Base-by-base conservation (phyloP, 30 jellyfish, hydroid and myxozoan genomes). In the Hydractinia symbiolongicarpus region DNA sequence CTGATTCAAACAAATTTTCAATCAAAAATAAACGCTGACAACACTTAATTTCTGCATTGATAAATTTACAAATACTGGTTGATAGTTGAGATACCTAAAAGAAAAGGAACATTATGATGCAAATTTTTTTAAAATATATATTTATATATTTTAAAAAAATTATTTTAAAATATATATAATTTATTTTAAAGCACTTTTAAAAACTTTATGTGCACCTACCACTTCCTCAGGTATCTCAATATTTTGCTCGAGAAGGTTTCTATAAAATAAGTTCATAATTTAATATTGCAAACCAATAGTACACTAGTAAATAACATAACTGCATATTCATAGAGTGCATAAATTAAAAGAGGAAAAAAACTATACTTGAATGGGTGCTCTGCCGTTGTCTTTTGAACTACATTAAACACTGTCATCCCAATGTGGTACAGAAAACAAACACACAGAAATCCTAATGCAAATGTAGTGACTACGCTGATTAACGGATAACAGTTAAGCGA, bases 351-450 rank as follows among this genome's bases (percentile, higher is more conserved):
- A 76, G n/a, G 55, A 76, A 15, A 44, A 61, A 61, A 30, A 69
- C 86, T 8, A 30, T 82, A 94, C 99, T 81, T 88, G 89, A 94
- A 94, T 4, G 99, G 99, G 78, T 94, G 99, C 20, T 94, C 99
- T 14, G 99, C 78, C 16, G 89, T 74, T 14, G 99, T 94, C 88
- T 94, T 94, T 81, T 94, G 99, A 14, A 94, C 95, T 40, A 96
- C 99, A 86, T 94, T 94, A 76, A 88, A 84, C 40, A 94, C 95
- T 44, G 96, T 94, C 96, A 94, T 86, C 52, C 99, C 99, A 81
- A 94, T 94, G 56, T 96, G 84, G 79, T 94, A 94, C 16, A 94
- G 83, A 52, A 88, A 88, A 53, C 96, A 95, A 9, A 88, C 99
- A 21, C 84, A 84, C 58, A 94, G 76, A 50, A 94, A 14, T 5